Evolutionary conservation across 2,888 invertebrate genomes (phyloP), one percentile per base, ranked within the genome.

Genomic region (Synergus itoensis): DNA sequence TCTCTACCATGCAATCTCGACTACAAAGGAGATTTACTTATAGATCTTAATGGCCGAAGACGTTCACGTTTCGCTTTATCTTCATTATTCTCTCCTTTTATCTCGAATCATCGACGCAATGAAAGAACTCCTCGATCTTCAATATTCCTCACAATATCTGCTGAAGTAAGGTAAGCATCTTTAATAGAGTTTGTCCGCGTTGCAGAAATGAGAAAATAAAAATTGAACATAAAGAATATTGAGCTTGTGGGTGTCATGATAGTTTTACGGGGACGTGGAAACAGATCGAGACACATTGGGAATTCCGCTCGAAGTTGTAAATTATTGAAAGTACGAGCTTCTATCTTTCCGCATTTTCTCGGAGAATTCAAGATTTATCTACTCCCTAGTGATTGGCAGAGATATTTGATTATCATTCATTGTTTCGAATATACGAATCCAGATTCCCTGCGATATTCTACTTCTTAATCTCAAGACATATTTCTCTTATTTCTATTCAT

Each of bases 21-120:
- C 28, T 69, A 69, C 14, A 48, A 48, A 69, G 28, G 45, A 9
- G 45, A 28, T 28, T 28, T 28, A 28, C 14, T 48, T n/a, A n/a
- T n/a, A 40, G 21, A 16, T 48, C 45, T 48, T 48, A 28, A 8
- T 48, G 45, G 69, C 16, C 16, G 16, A 28, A 69, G 48, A 28
- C 48, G 14, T 45, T 48, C 45, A 14, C 69, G 21, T 69, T 69
- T 45, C 45, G 45, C 43, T 45, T 48, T 16, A 45, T 69, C 69
- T 69, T 69, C 69, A 16, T 69, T 69, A 69, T 69, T 69, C 45
- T 28, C 69, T 21, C 21, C 45, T 43, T 69, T 48, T 69, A 69
- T 69, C 45, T 48, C 8, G 16, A 69, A 69, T 69, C 69, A 28
- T 69, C 28, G 48, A 67, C 45, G 16, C 65, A 67, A 18, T 28